Conservation (phyloP, 2,888 invertebrate genomes). For the Himalopsyche anomala region DNA sequence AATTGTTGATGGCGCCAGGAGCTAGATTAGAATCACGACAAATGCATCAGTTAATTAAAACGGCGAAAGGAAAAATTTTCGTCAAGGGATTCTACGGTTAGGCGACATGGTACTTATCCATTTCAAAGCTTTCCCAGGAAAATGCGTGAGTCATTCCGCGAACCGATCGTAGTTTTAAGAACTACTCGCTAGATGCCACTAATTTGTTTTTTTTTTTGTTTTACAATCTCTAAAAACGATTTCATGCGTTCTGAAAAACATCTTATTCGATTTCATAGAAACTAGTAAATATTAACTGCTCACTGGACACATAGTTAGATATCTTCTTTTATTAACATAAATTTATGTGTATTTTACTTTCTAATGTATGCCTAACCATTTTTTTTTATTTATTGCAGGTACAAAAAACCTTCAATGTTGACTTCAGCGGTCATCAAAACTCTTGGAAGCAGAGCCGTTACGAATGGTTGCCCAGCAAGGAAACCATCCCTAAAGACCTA, state of each 20-base stretch:
- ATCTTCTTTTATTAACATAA: neutral
- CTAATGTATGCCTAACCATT: neutral
- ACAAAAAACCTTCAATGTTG: slow-evolving; percentile 71
- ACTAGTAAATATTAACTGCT: neutral
- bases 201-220: neutral
- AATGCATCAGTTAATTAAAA: slow-evolving; percentile 63
- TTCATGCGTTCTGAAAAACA: neutral
- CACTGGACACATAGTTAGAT: neutral
- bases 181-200: slow-evolving; percentile 6
- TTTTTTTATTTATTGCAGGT: slow-evolving; percentile 71
- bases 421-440: slow-evolving; percentile 70
- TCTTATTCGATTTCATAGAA: slow-evolving; percentile 11
- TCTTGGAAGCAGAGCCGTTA: slow-evolving; percentile 72
- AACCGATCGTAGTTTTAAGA: slow-evolving; percentile 4
- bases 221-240: slow-evolving; percentile 1
- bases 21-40: slow-evolving; percentile 65
- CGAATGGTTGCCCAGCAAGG: slow-evolving; percentile 74
- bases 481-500: slow-evolving; percentile 74
- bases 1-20: slow-evolving; percentile 48
- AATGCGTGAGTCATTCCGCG: slow-evolving; percentile 53
- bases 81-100: neutral
- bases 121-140: slow-evolving; percentile 53
- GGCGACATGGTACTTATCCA: neutral
- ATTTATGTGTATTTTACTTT: neutral
- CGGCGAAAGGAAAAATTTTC: neutral